phyloP scores from a whole-genome alignment of 1,140 invertebrate genomes.

The Ridgeia piscesae region DNA sequence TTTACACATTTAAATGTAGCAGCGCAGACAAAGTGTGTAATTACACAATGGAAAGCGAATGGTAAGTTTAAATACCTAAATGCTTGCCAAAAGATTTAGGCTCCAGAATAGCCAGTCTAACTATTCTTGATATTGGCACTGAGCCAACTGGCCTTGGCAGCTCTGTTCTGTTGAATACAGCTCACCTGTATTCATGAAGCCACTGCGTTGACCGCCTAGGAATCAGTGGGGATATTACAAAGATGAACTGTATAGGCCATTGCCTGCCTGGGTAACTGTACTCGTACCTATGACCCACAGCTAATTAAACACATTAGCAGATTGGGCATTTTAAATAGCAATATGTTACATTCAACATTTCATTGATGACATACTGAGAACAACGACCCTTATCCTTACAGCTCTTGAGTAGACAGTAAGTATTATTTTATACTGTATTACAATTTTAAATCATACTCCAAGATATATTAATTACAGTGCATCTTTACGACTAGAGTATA shows the following conservation, averaged over 20 bases:
- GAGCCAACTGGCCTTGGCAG: neutral
- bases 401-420: too few relatives aligned
- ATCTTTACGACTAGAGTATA: too few relatives aligned
- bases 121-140: neutral
- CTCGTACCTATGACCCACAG: neutral
- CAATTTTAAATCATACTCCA: too few relatives aligned
- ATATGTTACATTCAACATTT: neutral
- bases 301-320: conserved; percentile 1
- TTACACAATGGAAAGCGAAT: neutral
- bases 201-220: neutral
- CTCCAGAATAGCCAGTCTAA: neutral
- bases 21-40: neutral
- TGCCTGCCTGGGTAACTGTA: neutral
- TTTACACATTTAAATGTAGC: neutral
- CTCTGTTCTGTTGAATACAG: neutral
- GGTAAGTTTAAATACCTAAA: neutral
- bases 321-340: neutral
- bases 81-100: neutral
- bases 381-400: too few relatives aligned
- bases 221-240: neutral
- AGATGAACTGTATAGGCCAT: neutral
- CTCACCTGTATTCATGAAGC: neutral
- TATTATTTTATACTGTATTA: too few relatives aligned
- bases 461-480: too few relatives aligned
- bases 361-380: neutral